These are phyloP conservation scores for Halichoerus grypus DNA, from an alignment of 2,113 vertebrate genomes.

Conservation along the genomic window DNA sequence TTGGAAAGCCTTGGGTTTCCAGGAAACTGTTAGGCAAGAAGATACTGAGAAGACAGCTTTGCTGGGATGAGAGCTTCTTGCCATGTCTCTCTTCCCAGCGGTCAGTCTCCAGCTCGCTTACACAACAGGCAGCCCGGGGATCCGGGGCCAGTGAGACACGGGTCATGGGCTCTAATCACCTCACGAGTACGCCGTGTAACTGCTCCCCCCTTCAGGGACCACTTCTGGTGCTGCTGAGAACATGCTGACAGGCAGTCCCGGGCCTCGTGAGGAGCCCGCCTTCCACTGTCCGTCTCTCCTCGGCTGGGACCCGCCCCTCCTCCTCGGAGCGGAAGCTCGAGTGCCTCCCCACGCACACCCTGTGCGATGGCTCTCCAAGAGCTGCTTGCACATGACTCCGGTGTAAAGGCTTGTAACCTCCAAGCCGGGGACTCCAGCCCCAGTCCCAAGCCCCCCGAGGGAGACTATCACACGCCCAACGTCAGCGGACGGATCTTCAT, in stretches of 20 bases:
- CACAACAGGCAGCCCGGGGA: neutral
- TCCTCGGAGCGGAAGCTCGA: neutral
- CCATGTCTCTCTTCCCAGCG: fast-evolving
- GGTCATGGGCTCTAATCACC: neutral
- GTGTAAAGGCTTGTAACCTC: neutral
- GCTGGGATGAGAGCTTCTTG: neutral
- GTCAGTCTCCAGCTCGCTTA: neutral
- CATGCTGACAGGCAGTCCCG: neutral
- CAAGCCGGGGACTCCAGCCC: neutral
- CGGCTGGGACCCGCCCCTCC: fast-evolving
- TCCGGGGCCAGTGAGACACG: neutral
- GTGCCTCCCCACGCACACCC: neutral
- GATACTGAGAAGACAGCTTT: neutral
- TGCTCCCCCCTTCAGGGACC: neutral
- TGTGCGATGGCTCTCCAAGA: neutral
- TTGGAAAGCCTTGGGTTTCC: neutral
- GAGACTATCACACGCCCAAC: neutral
- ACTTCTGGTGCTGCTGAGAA: neutral
- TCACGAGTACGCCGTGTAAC: neutral
- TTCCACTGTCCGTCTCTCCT: fast-evolving
- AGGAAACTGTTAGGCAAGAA: neutral
- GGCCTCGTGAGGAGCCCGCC: neutral
- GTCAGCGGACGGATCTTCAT: neutral
- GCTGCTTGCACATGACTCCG: too few relatives aligned
- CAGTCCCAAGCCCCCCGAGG: fast-evolving